phyloP scores from a whole-genome alignment of 2,797 vertebrate genomes.

The Rhynchotus rufescens region DNA sequence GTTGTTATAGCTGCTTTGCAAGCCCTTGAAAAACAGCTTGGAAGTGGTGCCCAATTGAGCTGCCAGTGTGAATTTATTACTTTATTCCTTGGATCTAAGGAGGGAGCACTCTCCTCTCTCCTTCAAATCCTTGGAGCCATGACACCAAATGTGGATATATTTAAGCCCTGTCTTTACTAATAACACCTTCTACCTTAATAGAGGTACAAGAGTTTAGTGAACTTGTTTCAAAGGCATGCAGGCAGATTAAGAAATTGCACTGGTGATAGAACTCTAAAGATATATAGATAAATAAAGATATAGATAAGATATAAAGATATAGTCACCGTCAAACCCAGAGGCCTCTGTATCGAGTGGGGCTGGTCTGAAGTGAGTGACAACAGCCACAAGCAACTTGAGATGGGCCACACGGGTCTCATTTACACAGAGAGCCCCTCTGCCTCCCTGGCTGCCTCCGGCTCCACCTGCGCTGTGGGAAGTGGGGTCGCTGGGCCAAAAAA shows the following conservation, averaged over 20 bases:
- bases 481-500: neutral
- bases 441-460: neutral
- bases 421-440: fast-evolving
- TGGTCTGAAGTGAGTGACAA: neutral
- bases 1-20: neutral
- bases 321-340: neutral
- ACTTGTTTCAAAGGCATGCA: neutral
- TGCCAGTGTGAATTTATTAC: neutral
- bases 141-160: neutral
- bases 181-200: neutral
- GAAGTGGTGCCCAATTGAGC: neutral
- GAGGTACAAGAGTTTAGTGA: neutral
- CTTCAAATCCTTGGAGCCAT: neutral
- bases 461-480: neutral
- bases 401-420: fast-evolving
- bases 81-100: slow-evolving; percentile 13
- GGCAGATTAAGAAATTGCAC: neutral
- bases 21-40: neutral
- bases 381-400: neutral
- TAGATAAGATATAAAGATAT: no score
- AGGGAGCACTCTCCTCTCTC: neutral
- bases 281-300: no score
- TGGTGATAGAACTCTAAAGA: fast-evolving
- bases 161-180: neutral
- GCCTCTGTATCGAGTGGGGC: fast-evolving